Percentiles rank a stretch among this genome's conserved stretches.
phyloP scores from a whole-genome alignment of 2,888 invertebrate genomes.

The Hofmannophila pseudospretella region DNA sequence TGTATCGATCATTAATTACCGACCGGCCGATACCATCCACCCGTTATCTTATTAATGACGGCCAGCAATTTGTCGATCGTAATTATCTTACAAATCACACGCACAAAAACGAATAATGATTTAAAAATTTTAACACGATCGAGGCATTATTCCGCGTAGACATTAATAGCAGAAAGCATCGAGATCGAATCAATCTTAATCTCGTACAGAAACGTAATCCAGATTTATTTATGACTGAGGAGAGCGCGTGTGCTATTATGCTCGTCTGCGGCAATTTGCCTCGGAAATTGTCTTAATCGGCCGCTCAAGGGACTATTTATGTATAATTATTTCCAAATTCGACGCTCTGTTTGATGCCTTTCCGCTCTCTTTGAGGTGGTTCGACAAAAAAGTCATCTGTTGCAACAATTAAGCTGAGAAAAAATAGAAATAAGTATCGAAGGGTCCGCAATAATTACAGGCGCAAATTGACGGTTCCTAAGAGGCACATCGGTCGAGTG shows the following conservation, averaged over 20 bases:
- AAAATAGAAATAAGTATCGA: slow-evolving; percentile 78
- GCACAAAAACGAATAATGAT: slow-evolving; percentile 64
- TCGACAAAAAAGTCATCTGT: slow-evolving; percentile 79
- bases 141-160: slow-evolving; percentile 60
- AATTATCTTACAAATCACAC: slow-evolving; percentile 70
- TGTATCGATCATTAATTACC: slow-evolving; percentile 77
- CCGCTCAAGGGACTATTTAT: slow-evolving; percentile 79
- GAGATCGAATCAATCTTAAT: slow-evolving; percentile 77
- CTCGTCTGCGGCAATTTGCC: slow-evolving; percentile 77
- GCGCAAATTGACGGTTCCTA: slow-evolving; percentile 75
- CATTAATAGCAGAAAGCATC: slow-evolving; percentile 73
- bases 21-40: slow-evolving; percentile 53
- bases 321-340: slow-evolving; percentile 79
- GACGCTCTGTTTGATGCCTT: slow-evolving; percentile 77
- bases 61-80: slow-evolving; percentile 71
- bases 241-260: slow-evolving; percentile 75
- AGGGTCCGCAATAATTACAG: slow-evolving; percentile 78
- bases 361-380: slow-evolving; percentile 77
- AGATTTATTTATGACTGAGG: slow-evolving; percentile 76
- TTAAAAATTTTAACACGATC: slow-evolving; percentile 68
- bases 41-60: slow-evolving; percentile 71
- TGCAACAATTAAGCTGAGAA: slow-evolving; percentile 75
- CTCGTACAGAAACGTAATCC: slow-evolving; percentile 76
- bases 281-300: slow-evolving; percentile 79
- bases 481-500: slow-evolving; percentile 56